These are phyloP conservation scores for Chrysotoxum bicinctum DNA, from an alignment of 2,888 invertebrate species.

Conservation along the genomic window DNA sequence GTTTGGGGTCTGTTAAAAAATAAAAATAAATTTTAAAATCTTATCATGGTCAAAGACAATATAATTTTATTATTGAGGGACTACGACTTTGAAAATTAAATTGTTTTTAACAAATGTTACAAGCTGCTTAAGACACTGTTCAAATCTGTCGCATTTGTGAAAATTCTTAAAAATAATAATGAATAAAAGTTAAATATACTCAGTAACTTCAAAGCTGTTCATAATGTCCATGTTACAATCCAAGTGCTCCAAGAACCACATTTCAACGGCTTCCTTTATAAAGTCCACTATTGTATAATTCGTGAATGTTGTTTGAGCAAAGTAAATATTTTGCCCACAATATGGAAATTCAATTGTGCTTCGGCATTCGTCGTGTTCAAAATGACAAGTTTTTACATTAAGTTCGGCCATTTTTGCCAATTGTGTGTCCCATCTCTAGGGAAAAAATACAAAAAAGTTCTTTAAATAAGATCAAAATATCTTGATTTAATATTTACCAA, in stretches of 20 bases:
- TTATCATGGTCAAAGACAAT: no score
- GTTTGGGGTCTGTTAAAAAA: slow-evolving; percentile 40
- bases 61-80: not conserved
- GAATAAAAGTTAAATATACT: slow-evolving; percentile 6
- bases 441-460: not conserved
- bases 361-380: slow-evolving; percentile 55
- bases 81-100: no score
- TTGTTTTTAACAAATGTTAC: no score
- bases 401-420: slow-evolving; percentile 42
- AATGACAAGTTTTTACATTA: slow-evolving; percentile 54
- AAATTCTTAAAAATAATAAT: no score
- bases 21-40: no score
- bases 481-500: slow-evolving; percentile 8
- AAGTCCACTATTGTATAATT: slow-evolving; percentile 50
- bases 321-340: slow-evolving; percentile 57
- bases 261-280: slow-evolving; percentile 45
- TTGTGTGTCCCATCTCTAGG: slow-evolving; percentile 53
- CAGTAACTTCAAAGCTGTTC: slow-evolving; percentile 27
- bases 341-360: slow-evolving; percentile 48
- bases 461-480: not conserved
- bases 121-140: no score
- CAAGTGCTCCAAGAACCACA: slow-evolving; percentile 56
- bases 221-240: slow-evolving; percentile 42
- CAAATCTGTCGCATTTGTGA: no score
- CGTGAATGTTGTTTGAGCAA: slow-evolving; percentile 38